phyloP scores from a whole-genome alignment of 2,888 invertebrate genomes.

The Coleophora flavipennella region DNA sequence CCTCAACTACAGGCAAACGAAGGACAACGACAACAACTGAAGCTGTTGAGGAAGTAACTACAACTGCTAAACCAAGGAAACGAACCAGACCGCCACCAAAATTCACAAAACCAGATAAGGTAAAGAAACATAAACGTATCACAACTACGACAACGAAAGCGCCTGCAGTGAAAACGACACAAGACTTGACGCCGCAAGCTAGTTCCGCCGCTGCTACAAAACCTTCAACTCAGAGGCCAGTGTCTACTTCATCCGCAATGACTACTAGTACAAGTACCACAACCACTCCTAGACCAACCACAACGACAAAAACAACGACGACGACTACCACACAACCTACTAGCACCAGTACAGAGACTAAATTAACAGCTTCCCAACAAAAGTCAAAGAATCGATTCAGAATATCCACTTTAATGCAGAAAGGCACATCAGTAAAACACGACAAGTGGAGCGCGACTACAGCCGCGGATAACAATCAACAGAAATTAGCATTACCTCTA shows the following conservation, averaged over 20 bases:
- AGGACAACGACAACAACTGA: slow-evolving; percentile 23
- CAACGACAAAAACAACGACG: slow-evolving; percentile 17
- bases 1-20: slow-evolving; percentile 12
- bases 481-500: slow-evolving; percentile 9
- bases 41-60: slow-evolving; percentile 15
- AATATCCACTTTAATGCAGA: slow-evolving; percentile 52
- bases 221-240: slow-evolving; percentile 20
- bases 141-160: slow-evolving; percentile 36
- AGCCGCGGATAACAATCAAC: slow-evolving; percentile 2
- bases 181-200: slow-evolving; percentile 48
- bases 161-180: slow-evolving; percentile 30
- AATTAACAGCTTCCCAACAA: slow-evolving; percentile 22
- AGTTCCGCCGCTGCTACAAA: slow-evolving; percentile 41
- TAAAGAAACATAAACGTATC: slow-evolving; percentile 53
- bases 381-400: slow-evolving; percentile 53
- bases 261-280: slow-evolving; percentile 18
- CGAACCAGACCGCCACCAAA: slow-evolving; percentile 57
- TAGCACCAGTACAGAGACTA: slow-evolving; percentile 4
- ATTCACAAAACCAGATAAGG: slow-evolving; percentile 42
- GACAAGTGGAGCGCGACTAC: slow-evolving; percentile 45
- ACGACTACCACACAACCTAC: not conserved
- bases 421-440: slow-evolving; percentile 63
- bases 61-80: slow-evolving; percentile 34
- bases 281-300: slow-evolving; percentile 21
- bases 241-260: slow-evolving; percentile 17